These are phyloP conservation scores for Lutjanus erythropterus DNA, from an alignment of 2,113 vertebrate species.

Conservation along the genomic window DNA sequence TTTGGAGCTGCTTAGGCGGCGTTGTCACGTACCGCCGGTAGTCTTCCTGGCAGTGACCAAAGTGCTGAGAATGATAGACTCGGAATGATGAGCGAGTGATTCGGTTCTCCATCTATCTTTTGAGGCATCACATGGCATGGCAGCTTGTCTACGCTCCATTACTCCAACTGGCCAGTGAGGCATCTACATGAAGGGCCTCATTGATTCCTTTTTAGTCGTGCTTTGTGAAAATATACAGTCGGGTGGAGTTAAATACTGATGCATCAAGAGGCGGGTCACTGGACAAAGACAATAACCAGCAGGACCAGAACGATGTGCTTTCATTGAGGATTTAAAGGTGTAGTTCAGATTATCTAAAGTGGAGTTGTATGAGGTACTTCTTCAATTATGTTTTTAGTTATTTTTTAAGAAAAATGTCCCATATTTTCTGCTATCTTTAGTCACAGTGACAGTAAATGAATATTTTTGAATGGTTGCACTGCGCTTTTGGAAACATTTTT, in stretches of 20 bases:
- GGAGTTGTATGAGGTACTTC: too few species aligned
- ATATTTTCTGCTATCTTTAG: too few species aligned
- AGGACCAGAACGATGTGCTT: slow-evolving; percentile 16
- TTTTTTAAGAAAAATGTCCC: too few species aligned
- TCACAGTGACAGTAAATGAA: too few species aligned
- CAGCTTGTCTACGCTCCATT: slow-evolving; percentile 63
- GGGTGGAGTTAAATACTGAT: slow-evolving; percentile 52
- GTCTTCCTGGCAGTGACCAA: slow-evolving; percentile 62
- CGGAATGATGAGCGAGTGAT: slow-evolving; percentile 63
- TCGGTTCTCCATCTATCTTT: slow-evolving; percentile 73
- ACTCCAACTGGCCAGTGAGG: slow-evolving; percentile 71
- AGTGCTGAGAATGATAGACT: slow-evolving; percentile 70
- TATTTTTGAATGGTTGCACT: too few species aligned
- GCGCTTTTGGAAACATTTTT: too few species aligned
- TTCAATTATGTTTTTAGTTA: too few species aligned
- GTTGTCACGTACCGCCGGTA: slow-evolving; percentile 39
- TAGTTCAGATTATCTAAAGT: too few species aligned
- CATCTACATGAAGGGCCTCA: slow-evolving; percentile 73
- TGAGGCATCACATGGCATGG: slow-evolving; percentile 39
- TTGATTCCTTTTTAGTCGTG: slow-evolving; percentile 72
- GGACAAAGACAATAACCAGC: slow-evolving; percentile 38
- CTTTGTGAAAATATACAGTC: slow-evolving; percentile 65
- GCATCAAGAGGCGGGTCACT: slow-evolving; percentile 42
- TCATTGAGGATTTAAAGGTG: slow-evolving; percentile 18
- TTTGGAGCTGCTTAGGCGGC: slow-evolving; percentile 39